phyloP scores from a whole-genome alignment of 2,113 vertebrate genomes.

The Megaceryle maxima region DNA sequence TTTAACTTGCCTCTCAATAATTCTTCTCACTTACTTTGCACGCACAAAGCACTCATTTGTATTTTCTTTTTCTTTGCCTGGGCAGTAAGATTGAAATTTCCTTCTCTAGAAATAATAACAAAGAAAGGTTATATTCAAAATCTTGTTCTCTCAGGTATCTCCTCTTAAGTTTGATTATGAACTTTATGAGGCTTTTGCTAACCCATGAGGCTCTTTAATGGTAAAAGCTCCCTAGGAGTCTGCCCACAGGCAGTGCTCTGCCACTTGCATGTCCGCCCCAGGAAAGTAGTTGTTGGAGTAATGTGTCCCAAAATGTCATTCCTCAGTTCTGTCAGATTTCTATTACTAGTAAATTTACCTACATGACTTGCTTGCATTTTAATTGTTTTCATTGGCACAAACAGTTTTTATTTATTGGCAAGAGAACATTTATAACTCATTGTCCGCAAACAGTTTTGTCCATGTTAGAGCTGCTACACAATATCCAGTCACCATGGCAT shows the following conservation, averaged over 20 bases:
- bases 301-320: background rate
- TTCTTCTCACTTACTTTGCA: background rate
- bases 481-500: background rate
- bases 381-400: background rate
- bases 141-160: background rate
- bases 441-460: background rate
- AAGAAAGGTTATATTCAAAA: background rate
- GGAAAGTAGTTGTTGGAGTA: background rate
- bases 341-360: background rate
- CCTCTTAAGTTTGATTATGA: background rate
- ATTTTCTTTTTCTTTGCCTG: background rate
- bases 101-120: background rate
- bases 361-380: background rate
- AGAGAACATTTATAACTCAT: background rate
- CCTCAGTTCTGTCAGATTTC: background rate
- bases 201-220: background rate
- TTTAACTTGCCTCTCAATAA: background rate
- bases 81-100: background rate
- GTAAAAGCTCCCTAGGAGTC: background rate
- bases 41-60: background rate
- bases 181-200: background rate
- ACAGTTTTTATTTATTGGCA: background rate
- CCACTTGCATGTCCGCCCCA: fast-evolving
- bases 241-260: background rate
- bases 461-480: background rate